These are phyloP conservation scores for Elymnias hypermnestra DNA, from an alignment of 1,140 invertebrate genomes.

Conservation along the genomic window DNA sequence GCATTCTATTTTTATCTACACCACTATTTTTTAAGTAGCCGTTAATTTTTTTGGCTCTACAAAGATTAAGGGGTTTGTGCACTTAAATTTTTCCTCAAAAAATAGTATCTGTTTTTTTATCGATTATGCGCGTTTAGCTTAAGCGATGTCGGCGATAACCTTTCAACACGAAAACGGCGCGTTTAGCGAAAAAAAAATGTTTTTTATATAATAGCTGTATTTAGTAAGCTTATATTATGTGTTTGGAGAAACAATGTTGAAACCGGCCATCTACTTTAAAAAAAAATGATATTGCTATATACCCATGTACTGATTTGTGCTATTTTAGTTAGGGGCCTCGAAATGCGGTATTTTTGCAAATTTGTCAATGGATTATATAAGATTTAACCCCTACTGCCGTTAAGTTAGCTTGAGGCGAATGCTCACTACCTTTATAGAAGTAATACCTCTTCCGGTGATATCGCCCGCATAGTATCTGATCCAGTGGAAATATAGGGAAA, in stretches of 20 bases:
- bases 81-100: too few relatives aligned
- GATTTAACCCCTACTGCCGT: slow-evolving; percentile 30
- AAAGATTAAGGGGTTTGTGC: too few relatives aligned
- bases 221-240: slow-evolving; percentile 6
- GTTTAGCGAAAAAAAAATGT: slow-evolving; percentile 16
- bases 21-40: too few relatives aligned
- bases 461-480: too few relatives aligned
- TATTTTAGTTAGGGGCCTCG: slow-evolving; percentile 31
- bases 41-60: too few relatives aligned
- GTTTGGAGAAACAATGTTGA: slow-evolving; percentile 10
- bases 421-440: too few relatives aligned
- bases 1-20: too few relatives aligned
- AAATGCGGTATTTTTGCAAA: slow-evolving; percentile 34
- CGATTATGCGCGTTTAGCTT: not conserved
- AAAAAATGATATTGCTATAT: slow-evolving; percentile 18
- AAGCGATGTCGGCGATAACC: slow-evolving; percentile 4
- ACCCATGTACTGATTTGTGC: slow-evolving; percentile 24
- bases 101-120: too few relatives aligned
- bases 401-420: slow-evolving; percentile 23
- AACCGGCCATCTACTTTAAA: slow-evolving; percentile 15
- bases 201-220: slow-evolving; percentile 22
- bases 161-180: slow-evolving; percentile 18
- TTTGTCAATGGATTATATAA: slow-evolving; percentile 22
- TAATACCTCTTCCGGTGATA: too few relatives aligned
- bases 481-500: too few relatives aligned